Evolutionary conservation across 2,113 vertebrate genomes (phyloP).

Genomic region (Austrofundulus limnaeus): DNA sequence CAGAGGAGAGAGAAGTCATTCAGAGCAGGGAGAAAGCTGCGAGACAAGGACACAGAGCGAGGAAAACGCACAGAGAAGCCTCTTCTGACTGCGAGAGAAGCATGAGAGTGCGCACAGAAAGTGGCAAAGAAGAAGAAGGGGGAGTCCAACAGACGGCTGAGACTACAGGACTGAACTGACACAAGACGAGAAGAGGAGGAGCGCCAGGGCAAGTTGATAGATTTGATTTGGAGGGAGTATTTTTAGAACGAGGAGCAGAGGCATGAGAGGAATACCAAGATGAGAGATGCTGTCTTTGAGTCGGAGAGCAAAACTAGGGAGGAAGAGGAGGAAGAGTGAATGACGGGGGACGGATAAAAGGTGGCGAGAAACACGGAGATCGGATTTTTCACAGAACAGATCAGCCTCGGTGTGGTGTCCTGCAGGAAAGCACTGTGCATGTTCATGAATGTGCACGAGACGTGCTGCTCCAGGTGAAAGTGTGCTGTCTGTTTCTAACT

Average conservation of each 20-base stretch:
- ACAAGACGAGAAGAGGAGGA: slow-evolving; percentile 50
- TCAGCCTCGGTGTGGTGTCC: slow-evolving; percentile 63
- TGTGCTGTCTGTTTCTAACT: slow-evolving; percentile 33
- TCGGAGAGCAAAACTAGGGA: slow-evolving; percentile 21
- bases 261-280: slow-evolving; percentile 54
- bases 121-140: slow-evolving; percentile 50
- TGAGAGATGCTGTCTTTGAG: slow-evolving; percentile 35
- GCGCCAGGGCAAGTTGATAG: slow-evolving; percentile 68
- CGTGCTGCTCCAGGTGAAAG: slow-evolving; percentile 44
- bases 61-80: slow-evolving; percentile 38
- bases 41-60: slow-evolving; percentile 57
- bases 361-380: slow-evolving; percentile 41
- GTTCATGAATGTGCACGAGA: slow-evolving; percentile 28
- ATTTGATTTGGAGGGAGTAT: slow-evolving; percentile 68
- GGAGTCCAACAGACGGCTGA: slow-evolving; percentile 45
- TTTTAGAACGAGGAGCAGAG: slow-evolving; percentile 64
- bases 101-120: slow-evolving; percentile 43
- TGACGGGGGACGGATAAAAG: slow-evolving; percentile 8
- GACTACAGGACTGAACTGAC: slow-evolving; percentile 55
- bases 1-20: slow-evolving; percentile 60
- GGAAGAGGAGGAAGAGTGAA: slow-evolving; percentile 23
- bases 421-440: slow-evolving; percentile 53
- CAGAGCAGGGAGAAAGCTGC: slow-evolving; percentile 45
- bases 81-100: slow-evolving; percentile 35
- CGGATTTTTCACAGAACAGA: slow-evolving; percentile 57